Conservation (phyloP, 92 coral and sea anemone species). For the Pocillopora grandis region DNA sequence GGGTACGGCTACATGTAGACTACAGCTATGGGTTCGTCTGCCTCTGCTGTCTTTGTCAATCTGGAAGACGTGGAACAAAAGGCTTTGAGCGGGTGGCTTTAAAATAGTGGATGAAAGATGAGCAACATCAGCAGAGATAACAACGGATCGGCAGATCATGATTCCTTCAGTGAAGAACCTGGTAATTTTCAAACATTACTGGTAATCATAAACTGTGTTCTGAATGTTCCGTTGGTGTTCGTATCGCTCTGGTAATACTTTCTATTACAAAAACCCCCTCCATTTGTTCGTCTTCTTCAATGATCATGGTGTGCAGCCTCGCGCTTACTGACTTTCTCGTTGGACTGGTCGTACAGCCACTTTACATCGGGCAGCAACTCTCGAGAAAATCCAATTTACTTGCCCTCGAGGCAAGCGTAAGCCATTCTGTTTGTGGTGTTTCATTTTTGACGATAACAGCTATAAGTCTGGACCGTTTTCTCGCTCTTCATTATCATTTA, state of each 20-base stretch:
- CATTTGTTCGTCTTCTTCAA: slow-evolving; percentile 1
- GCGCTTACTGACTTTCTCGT: background rate
- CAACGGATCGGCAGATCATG: background rate
- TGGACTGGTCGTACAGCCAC: background rate
- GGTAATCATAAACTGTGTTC: slow-evolving; percentile 7
- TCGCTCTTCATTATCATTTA: background rate
- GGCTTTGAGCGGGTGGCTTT: too few relatives aligned
- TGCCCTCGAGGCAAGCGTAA: background rate
- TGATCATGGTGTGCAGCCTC: background rate
- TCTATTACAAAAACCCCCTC: slow-evolving; percentile 5
- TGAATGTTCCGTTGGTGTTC: background rate
- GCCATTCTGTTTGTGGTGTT: background rate
- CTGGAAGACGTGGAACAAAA: too few relatives aligned
- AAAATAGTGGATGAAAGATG: background rate
- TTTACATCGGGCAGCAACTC: background rate
- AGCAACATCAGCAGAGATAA: background rate
- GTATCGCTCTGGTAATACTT: slow-evolving; percentile 1
- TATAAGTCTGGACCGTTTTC: background rate
- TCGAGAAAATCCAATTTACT: background rate
- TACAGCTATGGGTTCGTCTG: too few relatives aligned
- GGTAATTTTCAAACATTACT: background rate
- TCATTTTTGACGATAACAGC: background rate
- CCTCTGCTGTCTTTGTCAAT: too few relatives aligned
- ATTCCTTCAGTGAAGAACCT: background rate
- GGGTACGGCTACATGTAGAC: too few relatives aligned